phyloP scores from a whole-genome alignment of 2,888 invertebrate species.

The Drosophila siamana region DNA sequence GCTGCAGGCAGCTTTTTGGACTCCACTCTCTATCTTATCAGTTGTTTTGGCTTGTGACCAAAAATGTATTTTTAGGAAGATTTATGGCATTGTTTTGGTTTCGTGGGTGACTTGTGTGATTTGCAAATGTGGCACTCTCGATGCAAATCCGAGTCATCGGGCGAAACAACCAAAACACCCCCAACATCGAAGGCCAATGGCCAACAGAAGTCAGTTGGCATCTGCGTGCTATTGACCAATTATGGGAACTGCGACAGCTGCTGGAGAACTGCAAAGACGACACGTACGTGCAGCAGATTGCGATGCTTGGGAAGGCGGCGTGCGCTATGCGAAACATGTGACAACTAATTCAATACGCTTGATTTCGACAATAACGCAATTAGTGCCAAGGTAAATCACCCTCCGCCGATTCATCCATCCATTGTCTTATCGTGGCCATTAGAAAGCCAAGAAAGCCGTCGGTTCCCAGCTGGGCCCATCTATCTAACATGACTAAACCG shows the following conservation, averaged over 20 bases:
- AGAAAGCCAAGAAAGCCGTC: slow-evolving; percentile 52
- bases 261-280: slow-evolving; percentile 35
- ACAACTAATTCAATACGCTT: slow-evolving; percentile 35
- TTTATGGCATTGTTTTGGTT: slow-evolving; percentile 52
- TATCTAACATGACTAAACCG: slow-evolving; percentile 18
- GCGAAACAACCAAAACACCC: slow-evolving; percentile 15
- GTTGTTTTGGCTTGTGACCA: slow-evolving; percentile 27
- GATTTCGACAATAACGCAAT: slow-evolving; percentile 42
- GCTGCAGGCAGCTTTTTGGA: slow-evolving; percentile 4
- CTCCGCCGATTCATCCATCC: slow-evolving; percentile 14
- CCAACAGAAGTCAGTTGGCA: slow-evolving; percentile 40
- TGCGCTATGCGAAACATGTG: slow-evolving; percentile 54
- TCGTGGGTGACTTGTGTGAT: slow-evolving; percentile 3
- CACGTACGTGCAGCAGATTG: slow-evolving; percentile 52
- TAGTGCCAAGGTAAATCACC: slow-evolving; percentile 58
- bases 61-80: slow-evolving; percentile 34
- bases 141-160: slow-evolving; percentile 13
- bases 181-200: slow-evolving; percentile 49
- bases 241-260: slow-evolving; percentile 35
- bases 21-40: slow-evolving; percentile 50
- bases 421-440: slow-evolving; percentile 43
- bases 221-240: slow-evolving; percentile 59
- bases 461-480: slow-evolving; percentile 10
- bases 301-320: slow-evolving; percentile 21
- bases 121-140: slow-evolving; percentile 10